Conservation (phyloP, 1,140 invertebrate species). For the Drosophila kikkawai region DNA sequence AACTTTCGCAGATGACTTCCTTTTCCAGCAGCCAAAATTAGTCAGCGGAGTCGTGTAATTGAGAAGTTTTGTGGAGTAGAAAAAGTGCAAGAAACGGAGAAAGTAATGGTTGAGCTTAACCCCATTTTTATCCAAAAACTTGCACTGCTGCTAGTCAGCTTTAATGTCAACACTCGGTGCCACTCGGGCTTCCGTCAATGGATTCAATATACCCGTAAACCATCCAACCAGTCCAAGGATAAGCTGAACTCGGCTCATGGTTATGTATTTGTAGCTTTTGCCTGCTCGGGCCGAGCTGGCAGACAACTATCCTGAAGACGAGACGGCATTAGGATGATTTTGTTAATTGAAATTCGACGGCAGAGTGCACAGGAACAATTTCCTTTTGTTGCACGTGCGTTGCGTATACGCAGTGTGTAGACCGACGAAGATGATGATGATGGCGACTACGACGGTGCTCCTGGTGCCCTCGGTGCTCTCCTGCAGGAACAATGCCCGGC, state of each 20-base stretch:
- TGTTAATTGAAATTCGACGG: conserved; percentile 70
- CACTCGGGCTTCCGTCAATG: neutral
- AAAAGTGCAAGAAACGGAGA: neutral
- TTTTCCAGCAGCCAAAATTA: conserved; percentile 34
- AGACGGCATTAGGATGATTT: conserved; percentile 52
- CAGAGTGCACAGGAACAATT: conserved; percentile 54
- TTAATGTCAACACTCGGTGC: conserved; percentile 2
- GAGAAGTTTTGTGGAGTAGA: neutral
- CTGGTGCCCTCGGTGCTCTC: conserved; percentile 3
- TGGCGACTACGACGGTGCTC: neutral
- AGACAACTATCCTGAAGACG: conserved; percentile 15
- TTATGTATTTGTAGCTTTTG: conserved; percentile 31
- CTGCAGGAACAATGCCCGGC: conserved; percentile 18
- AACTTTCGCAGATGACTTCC: conserved; percentile 33
- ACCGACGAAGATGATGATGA: conserved; percentile 26
- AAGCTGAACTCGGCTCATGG: conserved; percentile 4
- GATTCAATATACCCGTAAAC: neutral
- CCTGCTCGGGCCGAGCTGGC: conserved; percentile 9
- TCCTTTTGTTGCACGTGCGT: conserved; percentile 47
- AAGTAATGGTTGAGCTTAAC: neutral
- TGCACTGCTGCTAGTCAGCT: neutral
- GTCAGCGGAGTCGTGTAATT: conserved; percentile 19
- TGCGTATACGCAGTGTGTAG: conserved; percentile 58
- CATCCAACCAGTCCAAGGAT: conserved; percentile 10
- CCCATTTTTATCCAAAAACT: neutral